Base-by-base conservation (phyloP, 2,797 vertebrate species). In the Pangasius larnaudii region DNA sequence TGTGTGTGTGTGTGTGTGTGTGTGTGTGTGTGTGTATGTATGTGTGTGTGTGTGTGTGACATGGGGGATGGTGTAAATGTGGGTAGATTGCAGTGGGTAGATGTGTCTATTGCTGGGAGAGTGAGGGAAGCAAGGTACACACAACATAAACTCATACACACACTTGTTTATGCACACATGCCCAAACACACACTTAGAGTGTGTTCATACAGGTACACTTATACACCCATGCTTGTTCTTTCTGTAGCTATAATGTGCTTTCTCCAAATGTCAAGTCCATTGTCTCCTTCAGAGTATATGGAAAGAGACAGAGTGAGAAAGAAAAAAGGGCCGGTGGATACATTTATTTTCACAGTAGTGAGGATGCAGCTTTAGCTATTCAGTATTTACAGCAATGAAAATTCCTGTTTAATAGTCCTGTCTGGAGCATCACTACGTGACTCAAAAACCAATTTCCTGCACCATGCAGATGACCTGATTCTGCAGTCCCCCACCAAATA, bases 91-190 rank as follows among this genome's bases (percentile, higher is more conserved):
- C 88, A 89, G 86, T 84, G 78, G 69, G 75, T 56, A 84, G 86
- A 91, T 90, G 88, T 91, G 51, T 49, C 39, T 81, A 78, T 74
- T 88, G 30, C 84, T 82, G 77, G 51, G 10, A 53, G 69, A 27
- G 33, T 87, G 56, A 85, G 61, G 16, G 74, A 46, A 74, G 69
- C 69, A 46, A 24, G 74, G 4, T 42, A 30, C 14, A 30, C 46
- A 77, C 49, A 77, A 51, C 27, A 77, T 30, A 77, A n/a, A 53
- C 46, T n/a, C 27, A n/a, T n/a, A 5, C 4, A 14, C 27, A 36
- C 63, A 65, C 63, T 65, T 65, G 13, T 61, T 61, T 61, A 61
- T 71, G 33, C 39, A 74, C 72, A 14, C 72, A 75, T 24, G n/a
- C 9, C 13, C 27, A 77, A 53, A 16, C 6, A 53, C 49, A 36